Evolutionary conservation across 2,797 vertebrate genomes (phyloP).

Genomic region (Esox masquinongy): DNA sequence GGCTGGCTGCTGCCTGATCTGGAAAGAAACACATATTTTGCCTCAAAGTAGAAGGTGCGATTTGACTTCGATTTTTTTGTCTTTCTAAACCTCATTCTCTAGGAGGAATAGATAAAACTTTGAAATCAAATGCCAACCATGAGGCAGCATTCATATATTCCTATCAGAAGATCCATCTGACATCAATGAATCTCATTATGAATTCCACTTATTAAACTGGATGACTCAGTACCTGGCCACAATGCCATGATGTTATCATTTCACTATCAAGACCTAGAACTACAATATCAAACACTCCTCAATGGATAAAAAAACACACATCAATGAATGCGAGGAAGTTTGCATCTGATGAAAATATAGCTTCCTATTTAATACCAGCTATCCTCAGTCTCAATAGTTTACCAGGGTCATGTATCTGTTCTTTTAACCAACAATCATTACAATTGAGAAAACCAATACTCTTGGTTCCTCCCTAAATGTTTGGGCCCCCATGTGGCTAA

Average conservation of each 20-base stretch:
- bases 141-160: conserved; percentile 32
- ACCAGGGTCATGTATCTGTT: neutral
- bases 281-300: conserved; percentile 7
- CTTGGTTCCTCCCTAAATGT: conserved; percentile 35
- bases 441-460: conserved; percentile 6
- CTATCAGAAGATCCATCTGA: conserved; percentile 26
- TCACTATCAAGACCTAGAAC: conserved; percentile 31
- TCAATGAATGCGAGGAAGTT: neutral
- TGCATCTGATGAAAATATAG: conserved; percentile 10
- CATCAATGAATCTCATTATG: conserved; percentile 42
- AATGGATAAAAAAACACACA: conserved; percentile 18
- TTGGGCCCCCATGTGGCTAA: conserved; percentile 37
- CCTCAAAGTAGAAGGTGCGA: neutral
- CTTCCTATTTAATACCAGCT: conserved; percentile 14
- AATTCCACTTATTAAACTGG: conserved; percentile 46
- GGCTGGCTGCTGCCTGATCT: neutral
- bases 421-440: neutral
- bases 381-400: conserved; percentile 1
- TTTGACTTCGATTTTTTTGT: neutral
- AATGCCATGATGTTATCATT: neutral
- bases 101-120: neutral
- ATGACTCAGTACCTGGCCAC: conserved; percentile 33
- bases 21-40: neutral
- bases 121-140: neutral
- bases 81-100: neutral